Evolutionary conservation across 2,888 invertebrate genomes (phyloP), one percentile per base, ranked within the genome.

Genomic region (Hecatera dysodea): DNA sequence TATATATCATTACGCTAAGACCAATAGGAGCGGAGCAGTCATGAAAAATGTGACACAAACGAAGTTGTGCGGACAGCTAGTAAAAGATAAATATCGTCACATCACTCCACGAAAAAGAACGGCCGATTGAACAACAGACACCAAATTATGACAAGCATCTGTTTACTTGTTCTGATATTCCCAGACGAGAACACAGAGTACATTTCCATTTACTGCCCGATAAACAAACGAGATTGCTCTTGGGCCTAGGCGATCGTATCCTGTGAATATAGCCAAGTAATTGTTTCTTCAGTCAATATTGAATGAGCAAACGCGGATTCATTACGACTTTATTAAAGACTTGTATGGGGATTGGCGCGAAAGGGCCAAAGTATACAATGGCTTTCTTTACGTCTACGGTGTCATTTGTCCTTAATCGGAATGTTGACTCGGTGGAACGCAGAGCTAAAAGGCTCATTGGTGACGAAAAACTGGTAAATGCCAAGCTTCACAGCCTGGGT

Each of bases 221-320:
- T 80, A 83, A 83, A 83, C 68, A 74, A 50, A 55, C 66, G 53
- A 65, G 70, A 83, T 83, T 83, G 76, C 75, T 83, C 74, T n/a
- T n/a, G n/a, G n/a, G n/a, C n/a, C n/a, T 63, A 56, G 50, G 33
- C 65, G 60, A 67, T 82, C 83, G 80, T 74, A 73, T 79, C 61
- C 57, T 46, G 50, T 52, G 74, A 67, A 67, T 82, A 79, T 83
- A 62, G 68, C 67, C 80, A 63, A 80, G 68, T 79, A 79, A 79
- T 79, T 79, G 79, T 79, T 79, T 80, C 68, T 67, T 36, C 59
- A 62, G 75, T 80, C 67, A 79, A 79, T 79, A 79, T 83, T 79
- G 80, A 68, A 56, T 63, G 83, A 52, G 63, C 80, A 63, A 83
- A 83, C 70, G 67, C 44, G 29, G 29, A 39, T 80, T 80, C 80